Evolutionary conservation across 2,888 invertebrate species (phyloP), one percentile per base, ranked within the genome.

Genomic region (Opisthograptis luteolata): DNA sequence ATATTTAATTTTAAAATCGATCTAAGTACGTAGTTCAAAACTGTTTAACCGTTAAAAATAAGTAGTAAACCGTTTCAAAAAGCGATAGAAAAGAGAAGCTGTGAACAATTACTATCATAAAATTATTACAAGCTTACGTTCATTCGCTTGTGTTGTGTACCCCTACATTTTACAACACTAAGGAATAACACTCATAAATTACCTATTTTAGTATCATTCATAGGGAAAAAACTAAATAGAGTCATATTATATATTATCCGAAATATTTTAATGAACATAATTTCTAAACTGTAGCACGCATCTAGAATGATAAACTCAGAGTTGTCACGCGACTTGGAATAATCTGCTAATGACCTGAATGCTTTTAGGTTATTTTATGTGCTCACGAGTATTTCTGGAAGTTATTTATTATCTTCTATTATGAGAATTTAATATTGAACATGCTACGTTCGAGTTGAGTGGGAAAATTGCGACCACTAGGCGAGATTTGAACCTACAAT

Each of bases 281-380:
- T 76, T 77, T 70, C 61, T 60, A 65, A 75, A 73, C 60, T 60
- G 57, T 66, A 64, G 62, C 80, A 79, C 76, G 80, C 79, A 77
- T 75, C 68, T 22, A 46, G 8, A 25, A 56, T 64, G 67, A 80
- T 77, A 76, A 72, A 83, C 57, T 47, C 7, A 6, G 8, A 14
- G 32, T 48, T 50, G 65, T 75, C 84, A 84, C 81, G 84, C 76
- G 50, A 81, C 31, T 55, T 50, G 30, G 56, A 69, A 76, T 75
- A 79, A 79, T 81, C 75, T 78, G 70, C 76, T 82, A 81, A 83
- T 84, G 72, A 76, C 66, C 60, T 52, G 65, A 73, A 70, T 66
- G 71, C 74, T 76, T 76, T 73, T 69, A 73, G 54, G 42, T 68
- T 63, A 66, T 62, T 70, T 70, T 69, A 74, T 68, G 66, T 69